Evolutionary conservation across 2,113 vertebrate species (phyloP), one percentile per base, ranked within the genome.

Genomic region (Lycocorax pyrrhopterus): DNA sequence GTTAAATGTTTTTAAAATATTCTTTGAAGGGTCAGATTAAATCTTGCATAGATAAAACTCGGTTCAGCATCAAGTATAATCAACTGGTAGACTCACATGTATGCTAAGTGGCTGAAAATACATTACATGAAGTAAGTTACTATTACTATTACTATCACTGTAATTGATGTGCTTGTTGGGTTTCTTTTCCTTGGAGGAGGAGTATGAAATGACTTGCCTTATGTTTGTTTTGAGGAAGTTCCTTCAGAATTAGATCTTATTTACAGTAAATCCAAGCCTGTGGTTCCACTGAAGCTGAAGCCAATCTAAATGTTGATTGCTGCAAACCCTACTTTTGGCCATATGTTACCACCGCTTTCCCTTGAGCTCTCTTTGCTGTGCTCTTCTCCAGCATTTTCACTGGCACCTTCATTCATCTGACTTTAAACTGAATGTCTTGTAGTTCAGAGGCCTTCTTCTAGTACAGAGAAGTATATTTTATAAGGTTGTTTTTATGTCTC

Each of bases 261-360:
- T 97, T 97, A 96, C 94, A 90, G 88, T 97, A 95, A 97, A 97
- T 92, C 94, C 69, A 89, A 94, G 96, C 93, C 96, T 95, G 94
- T 93, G 94, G 95, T 93, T 97, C 94, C 83, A 87, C 94, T 93
- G 93, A 94, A 97, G 95, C 94, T 86, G 96, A 96, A 97, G 96
- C 96, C 96, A 97, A 95, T 97, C 95, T 96, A 94, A 97, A 97
- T 94, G 94, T 96, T 97, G 94, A 96, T 96, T 97, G 94, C 93
- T 94, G 86, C 86, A 97, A 95, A 95, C 95, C 95, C 94, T 96
- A 94, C 93, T 97, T 97, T 95, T 94, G 96, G 93, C 96, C 96
- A 97, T 97, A 96, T 96, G 95, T 96, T 97, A 94, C 86, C 94
- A 94, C 84, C 0, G 84, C 94, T 96, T 97, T 97, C 91, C 89